These are phyloP conservation scores for Germaria angustata DNA, from an alignment of 2,888 invertebrate species.

Conservation along the genomic window DNA sequence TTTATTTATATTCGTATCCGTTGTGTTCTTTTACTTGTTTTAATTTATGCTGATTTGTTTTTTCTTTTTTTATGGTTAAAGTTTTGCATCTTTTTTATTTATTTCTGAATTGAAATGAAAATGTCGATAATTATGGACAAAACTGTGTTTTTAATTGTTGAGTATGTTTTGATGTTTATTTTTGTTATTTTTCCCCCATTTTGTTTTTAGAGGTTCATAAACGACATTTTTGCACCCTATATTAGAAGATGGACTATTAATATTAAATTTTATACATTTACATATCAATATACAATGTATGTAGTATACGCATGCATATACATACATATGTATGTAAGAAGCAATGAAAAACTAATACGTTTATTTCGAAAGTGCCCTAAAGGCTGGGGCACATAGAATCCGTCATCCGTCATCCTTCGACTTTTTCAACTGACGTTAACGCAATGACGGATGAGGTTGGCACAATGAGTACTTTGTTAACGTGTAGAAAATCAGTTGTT, in stretches of 20 bases:
- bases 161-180: neutral
- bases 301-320: too few relatives aligned
- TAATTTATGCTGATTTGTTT: neutral
- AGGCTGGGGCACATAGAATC: too few relatives aligned
- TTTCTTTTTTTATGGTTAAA: neutral
- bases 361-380: too few relatives aligned
- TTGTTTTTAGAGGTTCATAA: neutral
- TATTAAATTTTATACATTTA: too few relatives aligned
- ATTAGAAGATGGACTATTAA: neutral
- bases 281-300: too few relatives aligned
- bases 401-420: too few relatives aligned
- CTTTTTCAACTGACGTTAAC: too few relatives aligned
- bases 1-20: neutral
- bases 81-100: neutral
- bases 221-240: slow-evolving; percentile 2
- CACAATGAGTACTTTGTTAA: too few relatives aligned
- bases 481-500: too few relatives aligned
- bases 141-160: neutral
- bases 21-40: neutral
- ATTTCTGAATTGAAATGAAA: neutral
- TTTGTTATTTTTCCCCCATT: neutral
- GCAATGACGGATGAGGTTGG: too few relatives aligned
- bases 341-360: too few relatives aligned
- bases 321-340: too few relatives aligned
- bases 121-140: neutral